These are phyloP conservation scores for Chaetura pelagica DNA, from an alignment of 2,113 vertebrate genomes.

Conservation along the genomic window DNA sequence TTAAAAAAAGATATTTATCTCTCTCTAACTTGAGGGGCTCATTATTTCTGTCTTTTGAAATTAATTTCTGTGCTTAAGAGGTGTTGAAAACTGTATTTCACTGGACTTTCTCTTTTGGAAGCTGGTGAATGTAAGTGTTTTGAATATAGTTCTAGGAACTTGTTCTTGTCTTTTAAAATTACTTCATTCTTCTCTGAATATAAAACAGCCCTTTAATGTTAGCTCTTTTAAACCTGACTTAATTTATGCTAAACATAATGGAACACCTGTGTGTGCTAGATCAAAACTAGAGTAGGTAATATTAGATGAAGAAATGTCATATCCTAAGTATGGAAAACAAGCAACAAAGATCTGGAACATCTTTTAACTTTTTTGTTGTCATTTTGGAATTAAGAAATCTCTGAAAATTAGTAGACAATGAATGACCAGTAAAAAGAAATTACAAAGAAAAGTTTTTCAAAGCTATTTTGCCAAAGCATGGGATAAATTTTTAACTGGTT, in stretches of 20 bases:
- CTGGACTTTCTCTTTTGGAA: not conserved
- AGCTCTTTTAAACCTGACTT: constrained; percentile 34
- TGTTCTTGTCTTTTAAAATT: not conserved
- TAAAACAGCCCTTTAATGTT: constrained; percentile 16
- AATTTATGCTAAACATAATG: constrained; percentile 51
- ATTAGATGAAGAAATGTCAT: not conserved
- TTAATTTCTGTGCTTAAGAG: not conserved
- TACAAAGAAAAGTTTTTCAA: not conserved
- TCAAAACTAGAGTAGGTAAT: not conserved
- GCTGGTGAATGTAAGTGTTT: constrained; percentile 2
- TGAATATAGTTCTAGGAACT: not conserved
- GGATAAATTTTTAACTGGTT: not conserved
- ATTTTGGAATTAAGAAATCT: not conserved
- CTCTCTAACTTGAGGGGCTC: not conserved
- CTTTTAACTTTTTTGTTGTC: not conserved
- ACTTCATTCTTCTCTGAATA: constrained; percentile 20
- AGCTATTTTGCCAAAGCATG: not conserved
- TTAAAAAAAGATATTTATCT: not conserved
- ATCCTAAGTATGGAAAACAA: not conserved
- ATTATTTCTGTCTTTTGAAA: constrained; percentile 16
- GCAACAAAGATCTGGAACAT: not conserved
- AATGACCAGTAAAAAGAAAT: not conserved
- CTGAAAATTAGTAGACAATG: not conserved
- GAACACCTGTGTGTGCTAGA: constrained; percentile 37
- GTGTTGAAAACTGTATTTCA: not conserved